Base-by-base conservation (phyloP, 2,113 vertebrate species). In the Thomomys bottae region DNA sequence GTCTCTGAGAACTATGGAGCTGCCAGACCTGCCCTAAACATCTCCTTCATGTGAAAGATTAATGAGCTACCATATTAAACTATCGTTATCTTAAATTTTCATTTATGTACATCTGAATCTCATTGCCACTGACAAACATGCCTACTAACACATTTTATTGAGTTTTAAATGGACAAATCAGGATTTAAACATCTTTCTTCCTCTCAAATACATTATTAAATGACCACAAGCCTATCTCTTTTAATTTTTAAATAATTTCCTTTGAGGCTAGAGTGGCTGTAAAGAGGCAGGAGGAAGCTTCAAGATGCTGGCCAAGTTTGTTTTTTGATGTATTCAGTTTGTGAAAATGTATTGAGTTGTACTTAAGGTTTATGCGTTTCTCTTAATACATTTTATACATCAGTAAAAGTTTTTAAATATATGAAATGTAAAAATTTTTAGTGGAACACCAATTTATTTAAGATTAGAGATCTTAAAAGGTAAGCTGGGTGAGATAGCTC, bases 201-300 rank as follows among this genome's bases (percentile, higher is more conserved):
- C 34, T 89, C 21, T 84, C 49, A 88, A 70, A 89, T 49, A 80
- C 9, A 68, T 88, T 91, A 88, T 45, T 75, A 88, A 77, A 36
- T 68, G 54, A 84, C 32, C 34, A 54, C 6, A 81, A 87, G 28
- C 40, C 18, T 77, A 20, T 34, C n/a, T 77, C 54, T 72, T 93
- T 90, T 76, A 80, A 91, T 81, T 93, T 94, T 80, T 49, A 75
- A 85, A 88, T 78, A 59, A 66, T 78, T 90, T 87, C 45, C 6
- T 84, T 84, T 75, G 70, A 70, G 66, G 59, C 8, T 79, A 3
- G 15, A 71, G 45, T 66, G 30, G 85, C 42, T 68, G 0, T 57
- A 57, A 89, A 90, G 64, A 73, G 40, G 11, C 6, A 85, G 1
- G 17, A 71, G 72, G 86, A 86, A 67, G 45, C 26, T 75, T 72